A percentile compares a stretch with the other conserved stretches of the same genome.
phyloP scores from a whole-genome alignment of 2,113 vertebrate genomes.

The Cochlearius cochlearius region DNA sequence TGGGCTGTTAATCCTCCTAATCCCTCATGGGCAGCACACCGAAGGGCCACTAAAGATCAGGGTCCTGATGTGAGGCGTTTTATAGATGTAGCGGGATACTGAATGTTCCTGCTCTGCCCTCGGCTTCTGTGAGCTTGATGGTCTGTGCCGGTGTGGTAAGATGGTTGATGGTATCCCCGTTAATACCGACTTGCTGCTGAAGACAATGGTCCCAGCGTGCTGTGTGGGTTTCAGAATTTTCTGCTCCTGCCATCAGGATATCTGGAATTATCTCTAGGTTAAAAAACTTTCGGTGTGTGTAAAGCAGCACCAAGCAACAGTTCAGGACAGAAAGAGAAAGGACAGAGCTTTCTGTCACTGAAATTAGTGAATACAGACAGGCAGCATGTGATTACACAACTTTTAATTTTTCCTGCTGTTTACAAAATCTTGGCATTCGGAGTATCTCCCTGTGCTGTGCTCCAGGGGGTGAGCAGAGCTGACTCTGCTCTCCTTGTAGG shows the following conservation, averaged over 20 bases:
- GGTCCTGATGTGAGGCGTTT: neutral
- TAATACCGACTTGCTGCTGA: neutral
- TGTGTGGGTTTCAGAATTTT: neutral
- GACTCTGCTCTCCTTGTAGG: neutral
- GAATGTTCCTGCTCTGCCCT: neutral
- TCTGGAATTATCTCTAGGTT: neutral
- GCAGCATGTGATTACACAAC: neutral
- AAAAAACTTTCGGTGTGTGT: fast-evolving
- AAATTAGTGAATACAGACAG: neutral
- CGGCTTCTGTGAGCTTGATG: neutral
- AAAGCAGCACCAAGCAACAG: neutral
- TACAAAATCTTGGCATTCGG: neutral
- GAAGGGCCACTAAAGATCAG: neutral
- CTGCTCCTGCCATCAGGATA: neutral
- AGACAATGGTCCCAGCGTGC: neutral
- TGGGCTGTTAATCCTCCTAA: neutral
- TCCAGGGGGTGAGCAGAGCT: neutral
- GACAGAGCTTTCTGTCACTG: neutral
- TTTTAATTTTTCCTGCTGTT: neutral
- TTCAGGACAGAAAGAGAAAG: neutral
- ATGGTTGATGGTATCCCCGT: neutral
- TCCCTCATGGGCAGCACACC: fast-evolving
- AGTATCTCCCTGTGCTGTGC: neutral
- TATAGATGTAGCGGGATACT: neutral
- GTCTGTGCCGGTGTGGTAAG: neutral